Conservation (phyloP, 2,113 vertebrate genomes). For the Pygoscelis antarcticus region DNA sequence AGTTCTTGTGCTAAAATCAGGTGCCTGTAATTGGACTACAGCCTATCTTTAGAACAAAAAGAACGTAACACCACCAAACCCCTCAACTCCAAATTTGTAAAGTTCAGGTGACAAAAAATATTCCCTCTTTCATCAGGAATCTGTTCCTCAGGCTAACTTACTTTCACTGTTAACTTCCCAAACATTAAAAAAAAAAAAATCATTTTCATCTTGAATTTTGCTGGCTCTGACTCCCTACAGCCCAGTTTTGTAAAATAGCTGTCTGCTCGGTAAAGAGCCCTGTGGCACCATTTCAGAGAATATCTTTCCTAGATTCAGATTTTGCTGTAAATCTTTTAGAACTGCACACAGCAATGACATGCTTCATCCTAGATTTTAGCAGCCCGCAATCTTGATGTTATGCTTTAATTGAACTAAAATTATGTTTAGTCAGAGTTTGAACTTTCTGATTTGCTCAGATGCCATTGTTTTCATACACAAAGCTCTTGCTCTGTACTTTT, state of each 20-base stretch:
- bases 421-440: conserved; percentile 26
- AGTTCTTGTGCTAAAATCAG: neutral
- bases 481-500: neutral
- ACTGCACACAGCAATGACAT: neutral
- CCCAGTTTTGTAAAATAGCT: neutral
- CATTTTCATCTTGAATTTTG: neutral
- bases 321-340: neutral
- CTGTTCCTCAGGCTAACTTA: neutral
- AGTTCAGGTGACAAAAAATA: neutral
- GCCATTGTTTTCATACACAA: neutral
- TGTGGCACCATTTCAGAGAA: neutral
- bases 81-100: neutral
- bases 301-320: neutral
- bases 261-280: neutral
- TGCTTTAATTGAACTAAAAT: conserved; percentile 53
- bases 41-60: neutral
- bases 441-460: conserved; percentile 12
- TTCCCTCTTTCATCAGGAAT: neutral
- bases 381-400: neutral
- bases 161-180: neutral
- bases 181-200: neutral
- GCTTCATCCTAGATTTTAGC: conserved; percentile 10
- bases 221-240: neutral
- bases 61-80: neutral
- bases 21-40: neutral